Percentiles rank a stretch among this genome's conserved stretches.
Evolutionary conservation across 2,888 invertebrate species (phyloP).

Genomic region (Resseliella maxima): DNA sequence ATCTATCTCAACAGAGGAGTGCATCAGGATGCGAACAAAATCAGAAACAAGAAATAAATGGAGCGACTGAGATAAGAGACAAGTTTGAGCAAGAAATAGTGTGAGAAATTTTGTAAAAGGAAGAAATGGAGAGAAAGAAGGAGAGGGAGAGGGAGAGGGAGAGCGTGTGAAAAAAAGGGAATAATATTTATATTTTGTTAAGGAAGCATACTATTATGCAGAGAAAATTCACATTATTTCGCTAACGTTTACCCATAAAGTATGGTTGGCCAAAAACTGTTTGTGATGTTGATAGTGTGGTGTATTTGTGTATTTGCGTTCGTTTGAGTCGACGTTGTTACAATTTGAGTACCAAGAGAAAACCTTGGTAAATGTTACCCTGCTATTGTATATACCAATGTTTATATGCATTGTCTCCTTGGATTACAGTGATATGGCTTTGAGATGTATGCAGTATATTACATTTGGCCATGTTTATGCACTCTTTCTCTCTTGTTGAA

Average conservation of each 20-base stretch:
- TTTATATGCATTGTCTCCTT: not conserved
- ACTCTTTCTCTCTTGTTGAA: too few species aligned
- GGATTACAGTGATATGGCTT: conserved; percentile 26
- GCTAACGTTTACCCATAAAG: too few species aligned
- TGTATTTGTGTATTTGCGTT: conserved; percentile 8
- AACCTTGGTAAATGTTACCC: not conserved
- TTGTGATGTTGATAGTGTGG: conserved; percentile 21
- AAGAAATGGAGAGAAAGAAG: too few species aligned
- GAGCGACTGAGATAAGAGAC: too few species aligned
- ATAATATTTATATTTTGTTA: too few species aligned
- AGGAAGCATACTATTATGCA: too few species aligned
- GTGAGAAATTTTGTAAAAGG: too few species aligned
- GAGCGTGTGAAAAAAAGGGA: not conserved
- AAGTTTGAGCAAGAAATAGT: too few species aligned
- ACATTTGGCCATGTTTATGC: not conserved
- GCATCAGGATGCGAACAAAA: not conserved
- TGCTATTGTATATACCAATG: not conserved
- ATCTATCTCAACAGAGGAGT: not conserved
- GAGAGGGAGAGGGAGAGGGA: not conserved
- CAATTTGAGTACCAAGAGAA: not conserved
- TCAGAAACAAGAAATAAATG: too few species aligned
- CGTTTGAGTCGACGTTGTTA: not conserved
- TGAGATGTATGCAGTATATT: not conserved
- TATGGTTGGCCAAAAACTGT: not conserved
- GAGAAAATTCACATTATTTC: too few species aligned